Conservation (phyloP, 2,113 vertebrate species). For the Panurus biarmicus region DNA sequence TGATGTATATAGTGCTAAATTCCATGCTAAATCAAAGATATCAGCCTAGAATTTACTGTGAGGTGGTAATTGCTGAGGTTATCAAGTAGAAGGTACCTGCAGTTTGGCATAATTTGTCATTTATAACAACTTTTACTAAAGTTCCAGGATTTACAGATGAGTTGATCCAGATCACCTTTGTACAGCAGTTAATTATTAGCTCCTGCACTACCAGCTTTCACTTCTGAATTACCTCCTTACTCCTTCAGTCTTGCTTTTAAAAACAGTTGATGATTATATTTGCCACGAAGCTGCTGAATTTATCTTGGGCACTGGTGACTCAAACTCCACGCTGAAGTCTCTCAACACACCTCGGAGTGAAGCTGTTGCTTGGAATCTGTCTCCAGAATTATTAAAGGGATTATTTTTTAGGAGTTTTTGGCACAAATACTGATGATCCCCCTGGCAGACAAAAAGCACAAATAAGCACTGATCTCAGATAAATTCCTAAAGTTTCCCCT, state of each 20-base stretch:
- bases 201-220: neutral
- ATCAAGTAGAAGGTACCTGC: neutral
- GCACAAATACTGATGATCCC: neutral
- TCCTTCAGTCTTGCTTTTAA: neutral
- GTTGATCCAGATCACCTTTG: slow-evolving; percentile 33
- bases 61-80: slow-evolving; percentile 9
- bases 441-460: neutral
- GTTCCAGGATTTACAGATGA: slow-evolving; percentile 41
- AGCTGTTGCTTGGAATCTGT: neutral
- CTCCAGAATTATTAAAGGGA: neutral
- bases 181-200: slow-evolving; percentile 37
- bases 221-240: neutral
- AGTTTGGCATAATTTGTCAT: neutral
- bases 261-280: neutral
- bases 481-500: neutral
- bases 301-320: neutral
- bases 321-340: neutral
- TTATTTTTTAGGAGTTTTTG: neutral
- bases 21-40: neutral
- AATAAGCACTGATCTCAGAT: neutral
- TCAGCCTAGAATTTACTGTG: neutral
- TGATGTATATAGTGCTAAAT: neutral
- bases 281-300: neutral
- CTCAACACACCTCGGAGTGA: neutral
- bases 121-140: neutral